Evolutionary conservation across 35 echinoderm and acorn worm genomes (phyloP).

Genomic region (Patiria miniata): DNA sequence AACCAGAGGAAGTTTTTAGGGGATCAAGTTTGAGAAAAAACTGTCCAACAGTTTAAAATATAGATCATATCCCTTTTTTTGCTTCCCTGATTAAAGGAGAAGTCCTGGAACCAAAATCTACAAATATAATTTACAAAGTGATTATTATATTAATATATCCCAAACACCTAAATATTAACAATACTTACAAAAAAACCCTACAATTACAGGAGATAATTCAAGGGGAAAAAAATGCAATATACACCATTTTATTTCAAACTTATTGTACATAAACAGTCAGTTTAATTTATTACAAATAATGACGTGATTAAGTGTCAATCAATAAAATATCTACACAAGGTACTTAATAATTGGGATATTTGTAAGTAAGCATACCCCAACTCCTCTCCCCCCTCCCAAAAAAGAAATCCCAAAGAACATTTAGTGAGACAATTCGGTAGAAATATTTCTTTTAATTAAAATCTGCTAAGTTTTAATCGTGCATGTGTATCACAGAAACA

Average conservation of each 20-base stretch:
- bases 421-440: too few relatives aligned
- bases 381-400: not conserved
- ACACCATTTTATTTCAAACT: conserved; percentile 10
- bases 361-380: too few relatives aligned
- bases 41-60: too few relatives aligned
- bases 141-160: conserved; percentile 20
- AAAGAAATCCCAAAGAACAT: too few relatives aligned
- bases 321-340: too few relatives aligned
- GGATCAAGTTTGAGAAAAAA: too few relatives aligned
- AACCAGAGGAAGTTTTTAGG: too few relatives aligned
- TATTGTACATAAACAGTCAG: not conserved
- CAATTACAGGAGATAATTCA: not conserved
- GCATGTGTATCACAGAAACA: too few relatives aligned
- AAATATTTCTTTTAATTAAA: too few relatives aligned
- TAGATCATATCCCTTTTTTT: too few relatives aligned
- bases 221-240: not conserved
- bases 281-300: not conserved
- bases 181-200: conserved; percentile 19
- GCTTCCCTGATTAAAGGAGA: too few relatives aligned
- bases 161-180: conserved; percentile 25
- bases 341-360: not conserved
- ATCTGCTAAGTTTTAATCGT: too few relatives aligned
- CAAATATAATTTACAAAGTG: conserved; percentile 24
- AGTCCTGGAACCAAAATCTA: not conserved
- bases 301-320: not conserved